Conservation (phyloP, 2,113 vertebrate genomes). For the Psilopogon haemacephalus region DNA sequence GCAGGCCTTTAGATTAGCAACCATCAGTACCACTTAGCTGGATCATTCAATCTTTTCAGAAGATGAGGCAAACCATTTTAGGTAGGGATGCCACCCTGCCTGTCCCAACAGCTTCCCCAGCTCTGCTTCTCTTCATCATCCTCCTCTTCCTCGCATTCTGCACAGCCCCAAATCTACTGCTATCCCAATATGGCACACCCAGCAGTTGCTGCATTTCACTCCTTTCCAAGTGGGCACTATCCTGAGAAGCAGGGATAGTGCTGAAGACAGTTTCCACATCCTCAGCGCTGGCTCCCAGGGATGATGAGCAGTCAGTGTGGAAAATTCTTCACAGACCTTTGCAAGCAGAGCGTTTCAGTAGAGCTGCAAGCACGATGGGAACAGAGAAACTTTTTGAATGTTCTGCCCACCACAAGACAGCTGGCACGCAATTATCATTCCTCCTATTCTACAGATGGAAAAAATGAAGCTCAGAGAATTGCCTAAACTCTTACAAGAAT, state of each 20-base stretch:
- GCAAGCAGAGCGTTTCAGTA: neutral
- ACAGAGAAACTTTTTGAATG: conserved; percentile 33
- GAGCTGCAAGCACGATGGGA: neutral
- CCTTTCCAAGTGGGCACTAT: neutral
- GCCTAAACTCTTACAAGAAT: conserved; percentile 12
- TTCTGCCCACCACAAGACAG: conserved; percentile 56
- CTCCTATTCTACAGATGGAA: conserved; percentile 39
- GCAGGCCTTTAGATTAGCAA: fast-evolving
- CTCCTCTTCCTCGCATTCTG: neutral
- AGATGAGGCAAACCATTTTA: fast-evolving
- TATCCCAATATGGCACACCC: neutral
- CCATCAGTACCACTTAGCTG: neutral
- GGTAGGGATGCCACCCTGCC: neutral
- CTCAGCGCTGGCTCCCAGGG: neutral
- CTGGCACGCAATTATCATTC: conserved; percentile 32
- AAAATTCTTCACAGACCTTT: conserved; percentile 44
- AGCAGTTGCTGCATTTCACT: neutral
- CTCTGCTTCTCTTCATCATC: neutral
- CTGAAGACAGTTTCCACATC: neutral
- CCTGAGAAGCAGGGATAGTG: neutral
- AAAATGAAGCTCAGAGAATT: conserved; percentile 34
- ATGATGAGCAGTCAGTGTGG: neutral
- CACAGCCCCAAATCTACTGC: neutral
- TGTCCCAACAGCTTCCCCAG: neutral
- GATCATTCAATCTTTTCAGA: neutral